Base-by-base conservation (phyloP, 2,113 vertebrate species). In the Phodopus roborovskii region DNA sequence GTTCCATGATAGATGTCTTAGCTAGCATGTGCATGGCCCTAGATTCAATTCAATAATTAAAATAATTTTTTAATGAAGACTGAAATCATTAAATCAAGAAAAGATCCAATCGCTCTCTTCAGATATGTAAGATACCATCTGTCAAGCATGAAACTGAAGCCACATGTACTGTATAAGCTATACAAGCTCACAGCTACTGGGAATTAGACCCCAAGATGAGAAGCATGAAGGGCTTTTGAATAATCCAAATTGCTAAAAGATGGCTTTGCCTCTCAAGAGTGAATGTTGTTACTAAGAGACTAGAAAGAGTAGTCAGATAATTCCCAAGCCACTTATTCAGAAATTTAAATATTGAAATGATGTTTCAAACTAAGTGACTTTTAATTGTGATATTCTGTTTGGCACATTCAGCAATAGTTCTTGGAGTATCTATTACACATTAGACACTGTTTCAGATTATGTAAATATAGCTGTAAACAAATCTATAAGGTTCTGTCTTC, bases 331-430 rank as follows among this genome's bases (percentile, higher is more conserved):
- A 60, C 3, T 88, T 74, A 62, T 16, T 88, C 16, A 83, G 50
- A 94, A 39, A 85, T 75, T 91, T 77, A 85, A 82, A 64, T 36
- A 5, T 53, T 75, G 10, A 50, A 88, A 53, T 94, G 70, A 66
- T 82, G 68, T 45, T 94, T 89, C 45, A 95, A 60, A 56, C 20
- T 24, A 58, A 73, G 10, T 75, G 71, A 58, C 58, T 92, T 95
- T 73, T 71, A 66, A 24, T 39, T 86, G 88, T 71, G n/a, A 45
- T 39, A 66, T 42, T 85, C 28, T 79, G 1, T 71, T 86, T 45
- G 50, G 42, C 79, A 75, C 3, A 58, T 90, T 92, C 20, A 64
- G 33, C 11, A 89, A 39, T 71, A 81, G 64, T 89, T 87, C 79
- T 73, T n/a, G 39, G n/a, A 71, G 33, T 9, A 82, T 4, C 1